Percentiles rank a stretch among this genome's conserved stretches.
Conservation (phyloP, 1,140 invertebrate species). For the Drosophila navojoa region DNA sequence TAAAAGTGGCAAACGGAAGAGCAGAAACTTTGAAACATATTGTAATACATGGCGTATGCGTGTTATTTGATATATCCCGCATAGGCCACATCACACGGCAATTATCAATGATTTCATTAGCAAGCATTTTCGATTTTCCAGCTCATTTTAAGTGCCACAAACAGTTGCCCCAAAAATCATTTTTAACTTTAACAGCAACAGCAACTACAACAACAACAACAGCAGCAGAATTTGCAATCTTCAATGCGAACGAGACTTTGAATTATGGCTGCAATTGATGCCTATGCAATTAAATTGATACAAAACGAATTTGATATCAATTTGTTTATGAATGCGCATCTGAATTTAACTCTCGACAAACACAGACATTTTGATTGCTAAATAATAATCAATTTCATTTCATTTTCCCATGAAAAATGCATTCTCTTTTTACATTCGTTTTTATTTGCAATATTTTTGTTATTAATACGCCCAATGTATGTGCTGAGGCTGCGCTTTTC, state of each 20-base stretch:
- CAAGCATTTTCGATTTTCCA: background rate
- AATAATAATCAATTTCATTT: too few species aligned
- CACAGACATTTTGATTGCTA: too few species aligned
- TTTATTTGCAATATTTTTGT: too few species aligned
- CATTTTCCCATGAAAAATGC: too few species aligned
- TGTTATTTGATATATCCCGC: conserved; percentile 16
- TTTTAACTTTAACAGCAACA: too few species aligned
- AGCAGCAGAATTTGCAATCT: conserved; percentile 12
- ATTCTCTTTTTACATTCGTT: too few species aligned
- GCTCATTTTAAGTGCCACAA: background rate
- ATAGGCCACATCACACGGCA: conserved; percentile 14
- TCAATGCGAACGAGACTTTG: conserved; percentile 13
- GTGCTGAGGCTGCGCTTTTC: too few species aligned
- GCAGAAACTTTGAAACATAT: background rate
- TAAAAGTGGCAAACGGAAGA: too few species aligned
- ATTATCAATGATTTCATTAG: too few species aligned
- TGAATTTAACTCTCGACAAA: background rate
- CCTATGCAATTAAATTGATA: conserved; percentile 27
- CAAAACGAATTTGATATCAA: conserved; percentile 30
- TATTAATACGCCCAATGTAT: too few species aligned
- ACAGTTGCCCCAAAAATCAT: background rate
- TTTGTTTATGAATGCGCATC: conserved; percentile 24
- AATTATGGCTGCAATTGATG: conserved; percentile 19
- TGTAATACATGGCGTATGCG: conserved; percentile 10
- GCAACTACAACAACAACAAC: too few species aligned